A percentile compares a stretch with the other conserved stretches of the same genome.
phyloP scores from a whole-genome alignment of 1,140 invertebrate genomes.

The Saxidomus purpurata region DNA sequence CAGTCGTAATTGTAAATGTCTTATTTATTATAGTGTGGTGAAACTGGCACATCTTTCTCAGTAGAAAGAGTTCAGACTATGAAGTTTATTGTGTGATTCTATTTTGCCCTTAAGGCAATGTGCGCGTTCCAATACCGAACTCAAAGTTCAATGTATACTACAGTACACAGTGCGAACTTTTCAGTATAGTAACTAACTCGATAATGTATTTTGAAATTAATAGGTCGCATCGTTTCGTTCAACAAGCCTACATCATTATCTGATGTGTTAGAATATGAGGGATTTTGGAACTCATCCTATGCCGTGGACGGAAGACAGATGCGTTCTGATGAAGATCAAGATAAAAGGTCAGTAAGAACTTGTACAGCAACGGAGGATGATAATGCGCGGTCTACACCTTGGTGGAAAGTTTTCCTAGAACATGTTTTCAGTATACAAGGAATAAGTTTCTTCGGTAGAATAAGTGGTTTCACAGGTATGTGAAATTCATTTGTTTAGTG shows the following conservation, averaged over 20 bases:
- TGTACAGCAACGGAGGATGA: neutral
- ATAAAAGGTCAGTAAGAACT: neutral
- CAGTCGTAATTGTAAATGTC: no score
- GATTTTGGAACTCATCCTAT: neutral
- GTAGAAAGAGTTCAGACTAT: no score
- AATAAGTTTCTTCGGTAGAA: neutral
- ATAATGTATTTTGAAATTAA: no score
- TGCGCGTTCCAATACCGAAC: no score
- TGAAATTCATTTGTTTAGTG: neutral
- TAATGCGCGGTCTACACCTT: no score
- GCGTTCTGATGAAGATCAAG: neutral
- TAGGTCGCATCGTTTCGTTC: neutral
- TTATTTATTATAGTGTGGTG: no score
- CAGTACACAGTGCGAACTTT: no score
- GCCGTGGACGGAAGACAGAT: neutral
- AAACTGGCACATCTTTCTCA: no score
- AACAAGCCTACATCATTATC: neutral
- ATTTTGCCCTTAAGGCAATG: no score
- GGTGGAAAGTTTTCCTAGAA: neutral
- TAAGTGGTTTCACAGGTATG: neutral
- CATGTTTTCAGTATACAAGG: neutral
- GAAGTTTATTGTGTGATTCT: no score
- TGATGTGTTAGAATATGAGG: neutral
- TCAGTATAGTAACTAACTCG: no score
- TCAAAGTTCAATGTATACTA: no score